Conservation (phyloP, 2,888 invertebrate genomes). For the Tipula confusa region DNA sequence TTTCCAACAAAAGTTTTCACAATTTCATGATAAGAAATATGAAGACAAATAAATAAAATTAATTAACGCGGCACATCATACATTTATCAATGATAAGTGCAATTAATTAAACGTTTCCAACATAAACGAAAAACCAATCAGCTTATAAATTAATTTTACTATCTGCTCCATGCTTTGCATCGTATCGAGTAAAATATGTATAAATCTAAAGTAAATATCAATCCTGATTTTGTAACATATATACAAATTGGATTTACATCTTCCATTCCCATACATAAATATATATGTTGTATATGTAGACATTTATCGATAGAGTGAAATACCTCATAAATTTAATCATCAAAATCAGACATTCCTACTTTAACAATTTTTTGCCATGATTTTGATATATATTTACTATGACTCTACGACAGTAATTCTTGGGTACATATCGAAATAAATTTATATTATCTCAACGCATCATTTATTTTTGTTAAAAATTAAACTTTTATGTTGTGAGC, state of each 20-base stretch:
- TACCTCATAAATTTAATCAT: background rate
- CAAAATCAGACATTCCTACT: background rate
- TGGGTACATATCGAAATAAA: background rate
- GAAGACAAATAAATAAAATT: background rate
- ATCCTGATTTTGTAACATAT: background rate
- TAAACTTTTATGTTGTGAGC: background rate
- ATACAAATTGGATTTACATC: background rate
- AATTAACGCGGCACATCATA: background rate
- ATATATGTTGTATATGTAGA: background rate
- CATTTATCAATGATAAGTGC: background rate
- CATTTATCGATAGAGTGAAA: too few species aligned
- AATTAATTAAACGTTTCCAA: background rate
- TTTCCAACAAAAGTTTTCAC: too few species aligned
- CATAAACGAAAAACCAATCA: background rate
- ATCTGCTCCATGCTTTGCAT: background rate
- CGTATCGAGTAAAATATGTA: background rate
- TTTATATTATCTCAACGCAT: background rate
- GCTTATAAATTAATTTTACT: slow-evolving; percentile 1
- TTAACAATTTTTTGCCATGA: background rate
- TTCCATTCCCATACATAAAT: background rate
- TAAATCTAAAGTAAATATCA: slow-evolving; percentile 25
- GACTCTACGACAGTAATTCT: background rate
- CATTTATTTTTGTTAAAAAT: slow-evolving; percentile 13
- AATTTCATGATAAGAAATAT: too few species aligned
- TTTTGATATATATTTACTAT: background rate